Evolutionary conservation across 1,140 invertebrate species (phyloP).

Genomic region (Scaptomyza montana): DNA sequence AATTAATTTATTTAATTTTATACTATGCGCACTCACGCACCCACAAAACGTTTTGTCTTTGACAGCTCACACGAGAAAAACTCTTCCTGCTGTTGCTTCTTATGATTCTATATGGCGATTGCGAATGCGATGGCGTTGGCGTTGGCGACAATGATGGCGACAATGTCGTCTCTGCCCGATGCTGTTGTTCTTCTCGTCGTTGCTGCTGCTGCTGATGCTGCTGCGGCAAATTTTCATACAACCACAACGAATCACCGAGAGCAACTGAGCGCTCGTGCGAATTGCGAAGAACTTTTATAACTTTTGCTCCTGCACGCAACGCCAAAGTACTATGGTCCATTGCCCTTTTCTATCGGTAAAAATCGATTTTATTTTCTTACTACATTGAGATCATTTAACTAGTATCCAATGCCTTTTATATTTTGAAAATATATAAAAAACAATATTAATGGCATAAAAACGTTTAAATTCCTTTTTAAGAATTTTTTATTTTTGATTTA

Average conservation of each 20-base stretch:
- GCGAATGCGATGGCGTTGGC: constrained; percentile 11
- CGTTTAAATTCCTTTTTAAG: no score
- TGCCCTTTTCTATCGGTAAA: neutral
- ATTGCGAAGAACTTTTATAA: constrained; percentile 79
- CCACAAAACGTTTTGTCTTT: constrained; percentile 56
- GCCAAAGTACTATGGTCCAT: constrained; percentile 35
- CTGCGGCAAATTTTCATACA: constrained; percentile 63
- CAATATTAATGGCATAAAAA: no score
- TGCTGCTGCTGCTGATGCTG: constrained; percentile 52
- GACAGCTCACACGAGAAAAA: constrained; percentile 48
- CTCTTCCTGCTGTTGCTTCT: constrained; percentile 72
- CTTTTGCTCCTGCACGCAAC: constrained; percentile 52
- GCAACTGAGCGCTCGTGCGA: constrained; percentile 77
- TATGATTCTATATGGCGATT: constrained; percentile 46
- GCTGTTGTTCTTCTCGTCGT: constrained; percentile 4
- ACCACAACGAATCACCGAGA: constrained; percentile 81
- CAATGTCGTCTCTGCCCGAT: constrained; percentile 47
- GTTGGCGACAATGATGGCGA: constrained; percentile 45
- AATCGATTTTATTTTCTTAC: constrained; percentile 5
- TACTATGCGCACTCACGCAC: constrained; percentile 80
- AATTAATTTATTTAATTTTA: constrained; percentile 77
- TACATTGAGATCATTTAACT: neutral
- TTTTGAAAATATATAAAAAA: no score
- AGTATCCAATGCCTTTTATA: no score
- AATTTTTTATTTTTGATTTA: no score